A percentile compares a stretch with the other conserved stretches of the same genome.
Evolutionary conservation across 1,140 invertebrate species (phyloP).

Genomic region (Hyles vespertilio): DNA sequence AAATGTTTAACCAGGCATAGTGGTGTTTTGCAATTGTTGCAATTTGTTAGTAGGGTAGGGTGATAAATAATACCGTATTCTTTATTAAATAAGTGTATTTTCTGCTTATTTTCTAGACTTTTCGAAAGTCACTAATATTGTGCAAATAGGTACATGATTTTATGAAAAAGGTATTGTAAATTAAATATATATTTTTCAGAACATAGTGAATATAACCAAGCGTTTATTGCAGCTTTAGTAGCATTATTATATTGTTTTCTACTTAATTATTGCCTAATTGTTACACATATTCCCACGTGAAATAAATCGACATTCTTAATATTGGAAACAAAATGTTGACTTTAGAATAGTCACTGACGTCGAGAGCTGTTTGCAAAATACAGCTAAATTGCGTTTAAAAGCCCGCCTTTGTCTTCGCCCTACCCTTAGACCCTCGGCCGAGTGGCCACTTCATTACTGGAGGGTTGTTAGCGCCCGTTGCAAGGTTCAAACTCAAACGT

Average conservation of each 20-base stretch:
- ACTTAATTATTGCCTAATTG: neutral
- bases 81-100: too few relatives aligned
- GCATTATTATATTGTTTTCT: neutral
- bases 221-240: too few relatives aligned
- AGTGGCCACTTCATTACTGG: constrained; percentile 38
- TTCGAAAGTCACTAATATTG: too few relatives aligned
- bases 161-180: too few relatives aligned
- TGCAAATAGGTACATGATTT: too few relatives aligned
- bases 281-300: constrained; percentile 45
- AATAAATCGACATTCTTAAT: constrained; percentile 28
- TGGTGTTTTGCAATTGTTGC: too few relatives aligned
- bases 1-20: too few relatives aligned
- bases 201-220: too few relatives aligned
- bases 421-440: constrained; percentile 19
- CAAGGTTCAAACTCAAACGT: constrained; percentile 19
- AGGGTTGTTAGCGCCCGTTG: constrained; percentile 20
- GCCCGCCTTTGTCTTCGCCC: constrained; percentile 41
- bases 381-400: constrained; percentile 42
- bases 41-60: too few relatives aligned
- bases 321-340: constrained; percentile 39
- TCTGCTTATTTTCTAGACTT: too few relatives aligned
- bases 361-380: constrained; percentile 62
- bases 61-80: too few relatives aligned
- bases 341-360: constrained; percentile 28
- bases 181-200: too few relatives aligned